Evolutionary conservation across 2,797 vertebrate species (phyloP).

Genomic region (Sylvilagus floridanus): DNA sequence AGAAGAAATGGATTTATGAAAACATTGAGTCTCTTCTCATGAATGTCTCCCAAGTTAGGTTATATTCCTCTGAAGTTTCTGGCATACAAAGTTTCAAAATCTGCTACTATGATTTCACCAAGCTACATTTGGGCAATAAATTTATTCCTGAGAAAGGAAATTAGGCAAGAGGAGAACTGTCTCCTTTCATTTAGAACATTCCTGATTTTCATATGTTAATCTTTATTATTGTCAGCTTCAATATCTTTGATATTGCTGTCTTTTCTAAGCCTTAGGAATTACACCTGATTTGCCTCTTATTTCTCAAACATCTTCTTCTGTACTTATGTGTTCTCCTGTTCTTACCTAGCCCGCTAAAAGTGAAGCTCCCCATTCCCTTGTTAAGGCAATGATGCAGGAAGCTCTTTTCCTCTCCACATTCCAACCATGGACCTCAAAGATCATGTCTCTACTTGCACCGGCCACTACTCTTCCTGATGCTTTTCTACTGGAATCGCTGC

Average conservation of each 20-base stretch:
- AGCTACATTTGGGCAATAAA: conserved; percentile 52
- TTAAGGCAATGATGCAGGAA: background rate
- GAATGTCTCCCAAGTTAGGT: background rate
- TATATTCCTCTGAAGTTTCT: conserved; percentile 18
- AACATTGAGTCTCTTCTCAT: conserved; percentile 18
- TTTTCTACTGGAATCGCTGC: background rate
- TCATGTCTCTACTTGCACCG: background rate
- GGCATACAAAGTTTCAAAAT: conserved; percentile 33
- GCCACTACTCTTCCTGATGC: background rate
- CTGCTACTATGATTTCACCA: conserved; percentile 25
- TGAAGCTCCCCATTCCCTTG: background rate
- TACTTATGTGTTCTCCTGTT: background rate
- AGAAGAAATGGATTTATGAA: conserved; percentile 28
- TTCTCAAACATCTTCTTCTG: background rate
- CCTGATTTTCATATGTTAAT: conserved; percentile 24
- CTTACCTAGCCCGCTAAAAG: background rate
- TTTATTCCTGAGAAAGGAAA: conserved; percentile 49
- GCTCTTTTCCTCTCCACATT: background rate
- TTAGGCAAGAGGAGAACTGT: background rate
- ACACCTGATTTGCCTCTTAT: background rate
- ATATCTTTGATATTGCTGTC: background rate
- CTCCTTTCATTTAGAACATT: conserved; percentile 46
- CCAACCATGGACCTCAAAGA: background rate
- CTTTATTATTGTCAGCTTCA: conserved; percentile 22
- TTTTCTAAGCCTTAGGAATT: conserved; percentile 19